Percentiles rank a stretch among this genome's conserved stretches.
Conservation (phyloP, 2,888 invertebrate genomes). For the Tetragonisca angustula region DNA sequence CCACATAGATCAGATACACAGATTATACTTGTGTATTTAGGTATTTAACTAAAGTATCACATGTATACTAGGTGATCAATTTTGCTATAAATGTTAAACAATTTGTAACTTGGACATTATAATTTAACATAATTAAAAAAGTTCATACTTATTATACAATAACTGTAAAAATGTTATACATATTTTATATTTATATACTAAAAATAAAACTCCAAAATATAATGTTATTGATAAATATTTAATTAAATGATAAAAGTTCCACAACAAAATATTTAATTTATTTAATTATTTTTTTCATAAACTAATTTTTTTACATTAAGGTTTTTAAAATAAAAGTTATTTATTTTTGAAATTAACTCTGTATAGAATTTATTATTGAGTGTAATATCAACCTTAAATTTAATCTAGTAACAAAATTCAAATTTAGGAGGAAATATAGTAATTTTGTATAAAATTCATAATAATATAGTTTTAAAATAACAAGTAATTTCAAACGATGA, state of each 20-base stretch:
- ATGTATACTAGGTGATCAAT: no score
- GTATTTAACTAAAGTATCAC: no score
- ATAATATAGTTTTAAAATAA: background rate
- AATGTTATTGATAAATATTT: background rate
- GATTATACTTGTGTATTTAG: no score
- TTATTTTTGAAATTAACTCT: background rate
- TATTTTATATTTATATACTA: background rate
- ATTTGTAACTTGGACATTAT: no score
- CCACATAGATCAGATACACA: no score
- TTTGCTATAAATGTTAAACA: no score
- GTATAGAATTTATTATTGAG: background rate
- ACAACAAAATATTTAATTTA: background rate
- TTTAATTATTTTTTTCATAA: background rate
- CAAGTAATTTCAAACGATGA: background rate
- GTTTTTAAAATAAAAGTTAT: background rate
- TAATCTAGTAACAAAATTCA: conserved; percentile 15
- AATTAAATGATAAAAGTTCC: background rate
- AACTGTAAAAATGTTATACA: no score
- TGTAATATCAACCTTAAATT: background rate
- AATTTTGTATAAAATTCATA: background rate
- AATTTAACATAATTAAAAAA: background rate
- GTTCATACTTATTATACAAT: no score
- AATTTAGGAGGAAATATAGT: background rate
- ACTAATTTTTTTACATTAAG: background rate
- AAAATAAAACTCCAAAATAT: background rate